Conservation (phyloP, 2,888 invertebrate genomes). For the Dimorphilus gyrociliatus region DNA sequence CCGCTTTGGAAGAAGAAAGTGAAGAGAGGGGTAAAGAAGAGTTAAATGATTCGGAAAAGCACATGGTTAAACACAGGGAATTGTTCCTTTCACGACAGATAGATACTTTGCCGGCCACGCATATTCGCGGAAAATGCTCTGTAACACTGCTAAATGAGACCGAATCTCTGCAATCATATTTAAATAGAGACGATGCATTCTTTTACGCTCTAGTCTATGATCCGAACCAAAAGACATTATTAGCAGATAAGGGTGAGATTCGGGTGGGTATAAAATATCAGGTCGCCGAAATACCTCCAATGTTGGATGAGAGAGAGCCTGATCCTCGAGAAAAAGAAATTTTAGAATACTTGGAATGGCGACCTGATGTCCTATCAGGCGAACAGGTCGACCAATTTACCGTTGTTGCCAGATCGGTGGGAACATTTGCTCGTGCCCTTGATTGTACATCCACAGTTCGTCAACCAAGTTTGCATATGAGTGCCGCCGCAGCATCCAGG, state of each 20-base stretch:
- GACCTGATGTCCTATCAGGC: conserved; percentile 73
- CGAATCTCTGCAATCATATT: conserved; percentile 84
- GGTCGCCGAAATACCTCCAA: conserved; percentile 56
- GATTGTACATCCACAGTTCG: conserved; percentile 96
- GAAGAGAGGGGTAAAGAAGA: conserved; percentile 13
- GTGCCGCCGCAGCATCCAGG: conserved; percentile 92
- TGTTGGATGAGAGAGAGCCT: neutral
- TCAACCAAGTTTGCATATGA: conserved; percentile 96
- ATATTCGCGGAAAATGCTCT: conserved; percentile 97
- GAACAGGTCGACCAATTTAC: conserved; percentile 97
- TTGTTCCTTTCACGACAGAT: conserved; percentile 83
- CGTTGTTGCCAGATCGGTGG: conserved; percentile 67
- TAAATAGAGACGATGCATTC: conserved; percentile 95
- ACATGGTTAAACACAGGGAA: conserved; percentile 92
- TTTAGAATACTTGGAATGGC: conserved; percentile 83
- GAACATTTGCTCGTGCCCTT: conserved; percentile 93
- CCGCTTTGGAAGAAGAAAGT: conserved; percentile 51
- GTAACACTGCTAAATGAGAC: conserved; percentile 98
- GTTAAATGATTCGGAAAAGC: conserved; percentile 50
- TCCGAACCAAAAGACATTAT: conserved; percentile 90
- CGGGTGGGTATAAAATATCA: conserved; percentile 82
- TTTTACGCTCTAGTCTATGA: conserved; percentile 99
- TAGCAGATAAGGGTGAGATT: conserved; percentile 93
- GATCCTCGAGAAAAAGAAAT: conserved; percentile 41
- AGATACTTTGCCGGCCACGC: conserved; percentile 93